A percentile compares a stretch with the other conserved stretches of the same genome.
These are phyloP conservation scores for Paedocypris sp. DNA, from an alignment of 2,113 vertebrate species.

Conservation along the genomic window DNA sequence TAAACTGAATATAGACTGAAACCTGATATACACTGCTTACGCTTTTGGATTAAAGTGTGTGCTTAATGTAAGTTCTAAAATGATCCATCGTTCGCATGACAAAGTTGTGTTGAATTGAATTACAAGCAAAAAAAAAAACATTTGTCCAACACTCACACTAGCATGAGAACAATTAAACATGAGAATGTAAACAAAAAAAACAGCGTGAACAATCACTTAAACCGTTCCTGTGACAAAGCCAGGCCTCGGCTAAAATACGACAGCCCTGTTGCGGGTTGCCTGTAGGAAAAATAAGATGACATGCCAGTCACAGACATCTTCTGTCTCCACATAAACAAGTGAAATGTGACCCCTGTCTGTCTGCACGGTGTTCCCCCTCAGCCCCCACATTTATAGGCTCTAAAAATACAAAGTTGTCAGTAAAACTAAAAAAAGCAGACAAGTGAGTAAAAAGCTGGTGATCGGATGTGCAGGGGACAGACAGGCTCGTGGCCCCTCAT, in stretches of 20 bases:
- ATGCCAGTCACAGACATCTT: constrained; percentile 11
- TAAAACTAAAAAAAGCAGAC: constrained; percentile 49
- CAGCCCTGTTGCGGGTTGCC: not conserved
- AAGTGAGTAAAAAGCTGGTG: constrained; percentile 30
- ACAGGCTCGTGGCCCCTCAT: not conserved
- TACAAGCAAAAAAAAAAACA: no score
- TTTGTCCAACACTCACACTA: no score
- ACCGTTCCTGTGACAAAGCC: constrained; percentile 16
- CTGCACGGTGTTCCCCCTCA: constrained; percentile 41
- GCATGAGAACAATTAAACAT: no score
- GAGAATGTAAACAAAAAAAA: no score
- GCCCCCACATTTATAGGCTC: constrained; percentile 54
- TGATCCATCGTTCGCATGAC: no score
- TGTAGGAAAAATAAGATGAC: constrained; percentile 11
- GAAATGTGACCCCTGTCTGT: constrained; percentile 28
- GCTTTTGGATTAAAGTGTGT: no score
- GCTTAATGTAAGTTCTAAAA: no score
- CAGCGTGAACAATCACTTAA: no score
- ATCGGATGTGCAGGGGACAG: constrained; percentile 6
- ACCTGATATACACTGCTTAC: no score
- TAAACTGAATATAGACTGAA: no score
- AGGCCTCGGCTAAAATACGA: no score
- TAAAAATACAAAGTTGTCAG: constrained; percentile 56
- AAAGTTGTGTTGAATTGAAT: no score
- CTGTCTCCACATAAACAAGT: constrained; percentile 23